phyloP scores from a whole-genome alignment of 2,888 invertebrate genomes.

The Plemyria rubiginata region DNA sequence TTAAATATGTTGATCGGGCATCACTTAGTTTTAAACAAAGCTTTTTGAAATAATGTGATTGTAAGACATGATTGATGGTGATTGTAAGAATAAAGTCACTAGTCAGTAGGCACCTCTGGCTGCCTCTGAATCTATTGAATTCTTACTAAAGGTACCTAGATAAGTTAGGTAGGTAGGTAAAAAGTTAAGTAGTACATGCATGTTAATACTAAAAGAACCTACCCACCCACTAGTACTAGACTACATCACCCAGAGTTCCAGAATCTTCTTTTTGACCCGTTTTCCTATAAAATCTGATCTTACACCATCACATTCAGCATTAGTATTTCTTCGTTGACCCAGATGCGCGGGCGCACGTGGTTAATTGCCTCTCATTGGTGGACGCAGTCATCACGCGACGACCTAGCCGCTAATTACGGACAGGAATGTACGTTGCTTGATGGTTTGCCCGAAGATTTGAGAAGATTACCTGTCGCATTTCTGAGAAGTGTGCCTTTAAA shows the following conservation, averaged over 20 bases:
- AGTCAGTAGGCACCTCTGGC: too few species aligned
- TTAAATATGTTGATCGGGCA: too few species aligned
- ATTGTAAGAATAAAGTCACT: too few species aligned
- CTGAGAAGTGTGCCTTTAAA: background rate
- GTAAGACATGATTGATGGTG: too few species aligned
- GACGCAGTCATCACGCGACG: constrained; percentile 56
- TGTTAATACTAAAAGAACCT: too few species aligned
- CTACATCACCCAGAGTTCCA: background rate
- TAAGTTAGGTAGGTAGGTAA: too few species aligned
- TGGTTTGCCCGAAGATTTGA: constrained; percentile 18
- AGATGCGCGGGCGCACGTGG: constrained; percentile 59
- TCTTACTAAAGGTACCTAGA: too few species aligned
- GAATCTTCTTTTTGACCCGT: constrained; percentile 12
- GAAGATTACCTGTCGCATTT: background rate
- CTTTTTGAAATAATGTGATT: too few species aligned
- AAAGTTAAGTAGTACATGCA: too few species aligned
- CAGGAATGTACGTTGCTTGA: constrained; percentile 31
- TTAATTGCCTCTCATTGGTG: constrained; percentile 69
- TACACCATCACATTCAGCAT: constrained; percentile 46
- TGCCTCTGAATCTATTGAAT: too few species aligned
- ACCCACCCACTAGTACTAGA: too few species aligned
- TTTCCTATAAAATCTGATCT: constrained; percentile 19
- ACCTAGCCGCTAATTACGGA: constrained; percentile 63
- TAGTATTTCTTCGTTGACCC: constrained; percentile 65
- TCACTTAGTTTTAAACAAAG: too few species aligned